Evolutionary conservation across 2,113 vertebrate genomes (phyloP), one percentile per base, ranked within the genome.

Genomic region (Embiotoca jacksoni): DNA sequence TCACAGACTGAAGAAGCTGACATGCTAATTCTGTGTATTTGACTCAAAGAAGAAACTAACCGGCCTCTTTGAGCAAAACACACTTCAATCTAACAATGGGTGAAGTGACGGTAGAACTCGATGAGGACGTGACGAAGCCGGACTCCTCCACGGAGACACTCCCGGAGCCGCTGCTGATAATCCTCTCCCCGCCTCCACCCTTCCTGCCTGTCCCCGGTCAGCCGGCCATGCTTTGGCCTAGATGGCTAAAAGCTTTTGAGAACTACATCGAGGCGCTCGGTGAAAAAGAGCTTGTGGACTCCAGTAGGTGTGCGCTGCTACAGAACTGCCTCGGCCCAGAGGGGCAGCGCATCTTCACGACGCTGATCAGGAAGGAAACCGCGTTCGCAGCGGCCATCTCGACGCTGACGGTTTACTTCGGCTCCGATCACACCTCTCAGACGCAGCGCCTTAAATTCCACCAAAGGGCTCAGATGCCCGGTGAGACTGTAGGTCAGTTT

Each of bases 281-380:
- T 30, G 88, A 90, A 31, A 79, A 72, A n/a, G 70, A 87, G 35
- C 83, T 93, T 36, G 68, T 30, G 0, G 91, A 92, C 78, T 84
- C 84, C 50, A 90, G 70, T 5, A 92, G 84, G 64, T 73, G 83
- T 57, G 36, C 57, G 16, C 90, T 93, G 1, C 16, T 93, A 16
- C 83, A 84, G 66, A 89, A 89, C 82, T 91, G 89, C 65, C 88
- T 93, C 0, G 92, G 92, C n/a, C 73, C 37, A 0, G 90, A 92
- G 47, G 92, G 92, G 4, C 81, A 86, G 73, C 83, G 52, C 2
- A 14, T 93, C 75, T 88, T 78, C 62, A 31, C 64, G 0, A 37
- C 72, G 2, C 82, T 92, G 47, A 49, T 88, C 30, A 56, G 16
- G 1, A 52, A 39, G 1, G 69, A 81, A 23, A 36, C 59, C 47